phyloP scores from a whole-genome alignment of 2,888 invertebrate species.

The Rhagonycha fulva region DNA sequence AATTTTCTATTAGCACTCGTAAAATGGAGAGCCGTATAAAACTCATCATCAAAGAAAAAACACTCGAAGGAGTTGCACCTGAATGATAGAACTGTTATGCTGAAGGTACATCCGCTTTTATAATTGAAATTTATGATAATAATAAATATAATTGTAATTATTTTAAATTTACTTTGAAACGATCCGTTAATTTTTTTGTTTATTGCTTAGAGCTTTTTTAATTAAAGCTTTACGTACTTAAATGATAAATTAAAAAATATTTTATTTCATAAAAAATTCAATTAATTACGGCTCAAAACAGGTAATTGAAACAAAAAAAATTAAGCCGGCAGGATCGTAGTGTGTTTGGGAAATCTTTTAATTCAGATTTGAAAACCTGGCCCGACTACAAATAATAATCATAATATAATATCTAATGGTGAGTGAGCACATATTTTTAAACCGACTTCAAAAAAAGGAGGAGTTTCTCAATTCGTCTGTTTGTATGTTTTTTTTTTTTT shows the following conservation, averaged over 20 bases:
- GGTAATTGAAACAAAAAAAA: background rate
- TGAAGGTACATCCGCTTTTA: background rate
- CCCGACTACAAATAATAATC: background rate
- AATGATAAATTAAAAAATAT: background rate
- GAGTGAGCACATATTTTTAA: no score
- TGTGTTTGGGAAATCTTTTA: background rate
- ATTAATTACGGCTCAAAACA: background rate
- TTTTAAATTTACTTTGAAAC: background rate
- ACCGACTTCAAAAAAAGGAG: no score
- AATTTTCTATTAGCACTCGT: slow-evolving; percentile 1
- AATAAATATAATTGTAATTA: background rate
- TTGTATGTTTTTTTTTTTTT: no score
- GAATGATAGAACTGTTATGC: background rate
- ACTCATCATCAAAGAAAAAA: background rate
- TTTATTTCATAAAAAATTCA: background rate
- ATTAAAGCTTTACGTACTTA: background rate
- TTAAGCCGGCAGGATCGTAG: background rate
- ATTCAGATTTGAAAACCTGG: background rate
- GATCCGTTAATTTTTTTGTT: background rate
- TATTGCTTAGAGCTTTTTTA: background rate
- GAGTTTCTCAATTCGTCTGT: no score
- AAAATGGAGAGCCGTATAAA: background rate
- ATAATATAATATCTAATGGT: background rate
- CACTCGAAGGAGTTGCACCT: background rate
- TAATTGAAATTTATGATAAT: slow-evolving; percentile 3